phyloP scores from a whole-genome alignment of 2,888 invertebrate genomes.

The Drosophila bunnanda region DNA sequence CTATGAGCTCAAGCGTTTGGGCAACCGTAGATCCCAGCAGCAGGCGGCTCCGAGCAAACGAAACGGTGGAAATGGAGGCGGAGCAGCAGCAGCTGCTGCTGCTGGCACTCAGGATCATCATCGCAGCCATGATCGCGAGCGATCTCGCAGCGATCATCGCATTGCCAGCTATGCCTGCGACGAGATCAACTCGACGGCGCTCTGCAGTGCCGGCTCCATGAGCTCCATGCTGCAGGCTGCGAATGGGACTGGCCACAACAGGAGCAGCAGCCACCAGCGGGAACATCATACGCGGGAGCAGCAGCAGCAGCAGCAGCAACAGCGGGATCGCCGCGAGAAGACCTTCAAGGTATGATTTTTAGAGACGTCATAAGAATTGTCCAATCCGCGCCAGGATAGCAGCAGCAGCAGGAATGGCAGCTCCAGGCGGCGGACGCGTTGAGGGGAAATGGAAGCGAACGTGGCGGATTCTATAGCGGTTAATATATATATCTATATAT shows the following conservation, averaged over 20 bases:
- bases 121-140: constrained; percentile 76
- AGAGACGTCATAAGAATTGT: constrained; percentile 85
- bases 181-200: constrained; percentile 54
- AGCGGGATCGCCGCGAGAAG: constrained; percentile 84
- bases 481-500: constrained; percentile 53
- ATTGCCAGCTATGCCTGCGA: constrained; percentile 81
- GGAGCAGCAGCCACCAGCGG: constrained; percentile 51
- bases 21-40: constrained; percentile 81
- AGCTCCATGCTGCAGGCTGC: constrained; percentile 49
- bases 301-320: constrained; percentile 81
- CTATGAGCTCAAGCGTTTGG: constrained; percentile 83
- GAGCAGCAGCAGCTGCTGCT: constrained; percentile 35
- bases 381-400: constrained; percentile 68
- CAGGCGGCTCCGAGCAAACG: constrained; percentile 81
- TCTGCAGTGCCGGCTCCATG: constrained; percentile 69
- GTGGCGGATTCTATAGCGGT: constrained; percentile 80
- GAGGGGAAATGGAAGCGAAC: constrained; percentile 52
- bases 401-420: constrained; percentile 30
- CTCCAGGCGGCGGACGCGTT: constrained; percentile 67
- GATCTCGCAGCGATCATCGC: constrained; percentile 82
- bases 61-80: constrained; percentile 51
- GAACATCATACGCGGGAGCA: constrained; percentile 37
- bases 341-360: constrained; percentile 85
- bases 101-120: constrained; percentile 68
- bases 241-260: constrained; percentile 36